Percentiles rank a stretch among this genome's conserved stretches.
Evolutionary conservation across 2,113 vertebrate genomes (phyloP).

Genomic region (Theropithecus gelada): DNA sequence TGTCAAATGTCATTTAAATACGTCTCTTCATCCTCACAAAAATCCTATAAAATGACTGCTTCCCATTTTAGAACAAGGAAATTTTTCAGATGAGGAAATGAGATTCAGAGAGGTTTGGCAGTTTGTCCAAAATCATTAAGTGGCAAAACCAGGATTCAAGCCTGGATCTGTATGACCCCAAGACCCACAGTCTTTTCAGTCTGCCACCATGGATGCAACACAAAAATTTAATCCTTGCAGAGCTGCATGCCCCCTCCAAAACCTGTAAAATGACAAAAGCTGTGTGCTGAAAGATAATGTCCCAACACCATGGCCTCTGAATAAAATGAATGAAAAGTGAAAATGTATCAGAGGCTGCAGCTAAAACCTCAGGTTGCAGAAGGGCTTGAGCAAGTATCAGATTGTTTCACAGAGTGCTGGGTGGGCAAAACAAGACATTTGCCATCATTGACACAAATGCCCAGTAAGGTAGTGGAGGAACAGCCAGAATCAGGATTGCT

Average conservation of each 20-base stretch:
- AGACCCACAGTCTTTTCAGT: background rate
- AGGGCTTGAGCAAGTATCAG: background rate
- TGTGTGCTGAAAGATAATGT: background rate
- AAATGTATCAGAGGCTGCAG: background rate
- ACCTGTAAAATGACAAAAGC: background rate
- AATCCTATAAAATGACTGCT: too few species aligned
- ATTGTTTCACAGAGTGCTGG: background rate
- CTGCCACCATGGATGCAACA: background rate
- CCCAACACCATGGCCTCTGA: background rate
- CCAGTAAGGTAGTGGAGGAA: background rate
- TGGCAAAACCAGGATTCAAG: background rate
- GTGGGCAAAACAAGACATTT: background rate
- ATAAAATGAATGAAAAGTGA: background rate
- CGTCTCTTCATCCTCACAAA: background rate
- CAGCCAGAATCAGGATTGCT: background rate
- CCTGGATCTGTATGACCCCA: background rate
- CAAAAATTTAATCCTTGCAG: background rate
- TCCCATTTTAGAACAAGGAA: background rate
- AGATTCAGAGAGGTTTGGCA: background rate
- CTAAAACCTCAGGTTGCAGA: background rate
- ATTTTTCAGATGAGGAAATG: background rate
- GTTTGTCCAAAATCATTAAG: background rate
- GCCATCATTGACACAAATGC: background rate
- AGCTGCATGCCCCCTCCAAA: background rate
- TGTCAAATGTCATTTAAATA: background rate